Evolutionary conservation across 2,888 invertebrate species (phyloP), one percentile per base, ranked within the genome.

Genomic region (Drosophila neutralis): DNA sequence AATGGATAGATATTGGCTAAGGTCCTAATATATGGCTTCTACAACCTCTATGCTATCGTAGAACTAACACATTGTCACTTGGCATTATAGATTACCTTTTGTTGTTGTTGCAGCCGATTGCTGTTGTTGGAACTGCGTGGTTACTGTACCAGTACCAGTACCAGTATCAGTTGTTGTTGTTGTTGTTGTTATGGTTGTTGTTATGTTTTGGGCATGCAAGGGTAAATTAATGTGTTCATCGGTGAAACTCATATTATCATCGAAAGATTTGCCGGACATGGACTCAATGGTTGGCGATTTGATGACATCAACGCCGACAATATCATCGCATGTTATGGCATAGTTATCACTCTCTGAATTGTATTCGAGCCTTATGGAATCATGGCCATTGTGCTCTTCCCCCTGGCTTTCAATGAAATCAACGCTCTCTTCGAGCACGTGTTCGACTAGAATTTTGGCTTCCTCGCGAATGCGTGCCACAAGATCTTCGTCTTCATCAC

Each of bases 261-360:
- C 93, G 77, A 93, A 92, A 70, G 92, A 92, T 90, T 91, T 92
- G 72, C 93, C 93, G 57, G 93, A 92, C 89, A 93, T 91, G 78
- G 93, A 92, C 82, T 93, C 93, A 85, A 93, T 92, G 60, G 93
- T 92, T 76, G 93, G 92, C 75, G 92, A 92, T 83, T 93, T 93
- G 72, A 92, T 90, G 67, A 92, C 91, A 88, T 92, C 92, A 73
- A 91, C 87, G 69, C 92, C 92, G 78, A 80, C 91, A 82, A 91
- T 86, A 73, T 93, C 91, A 80, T 93, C 92, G 80, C 92, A 93
- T 73, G 93, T 93, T 35, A 93, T 93, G 42, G 93, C 93, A 90
- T 92, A 93, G 73, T 93, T 91, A 65, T 93, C 93, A 87, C 93
- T 93, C 68, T 93, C 93, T 36, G 92, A 93, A 84, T 92, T 92